These are phyloP conservation scores for Drosophila birchii DNA, from an alignment of 2,888 invertebrate species.

Conservation along the genomic window DNA sequence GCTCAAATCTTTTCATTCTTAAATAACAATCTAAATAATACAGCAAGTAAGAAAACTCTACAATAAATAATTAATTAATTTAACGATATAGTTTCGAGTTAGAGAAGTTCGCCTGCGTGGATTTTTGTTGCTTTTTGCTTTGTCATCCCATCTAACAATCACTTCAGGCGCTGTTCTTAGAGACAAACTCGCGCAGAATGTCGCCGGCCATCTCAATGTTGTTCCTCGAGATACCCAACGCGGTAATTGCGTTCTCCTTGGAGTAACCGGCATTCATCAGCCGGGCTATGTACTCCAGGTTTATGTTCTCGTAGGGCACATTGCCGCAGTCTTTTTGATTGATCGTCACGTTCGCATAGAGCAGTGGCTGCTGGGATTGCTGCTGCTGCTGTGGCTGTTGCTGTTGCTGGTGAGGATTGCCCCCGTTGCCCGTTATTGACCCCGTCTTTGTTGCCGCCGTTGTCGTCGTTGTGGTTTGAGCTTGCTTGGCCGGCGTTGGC, in stretches of 20 bases:
- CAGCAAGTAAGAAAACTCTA: neutral
- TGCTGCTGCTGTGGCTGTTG: conserved; percentile 24
- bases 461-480: conserved; percentile 41
- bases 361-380: conserved; percentile 75
- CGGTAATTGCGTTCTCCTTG: conserved; percentile 95
- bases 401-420: conserved; percentile 42
- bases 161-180: conserved; percentile 85
- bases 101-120: conserved; percentile 19
- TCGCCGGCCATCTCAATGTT: conserved; percentile 98
- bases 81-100: conserved; percentile 13
- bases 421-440: conserved; percentile 26
- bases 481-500: conserved; percentile 39
- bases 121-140: neutral
- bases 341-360: conserved; percentile 85
- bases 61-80: neutral
- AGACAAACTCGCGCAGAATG: conserved; percentile 95
- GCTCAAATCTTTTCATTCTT: neutral
- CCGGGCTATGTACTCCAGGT: conserved; percentile 95
- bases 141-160: conserved; percentile 26
- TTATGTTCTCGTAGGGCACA: conserved; percentile 93
- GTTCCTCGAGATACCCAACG: conserved; percentile 95
- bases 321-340: conserved; percentile 85
- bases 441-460: conserved; percentile 22
- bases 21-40: conserved; percentile 8
- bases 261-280: conserved; percentile 96